Conservation (phyloP, 2,888 invertebrate genomes). For the Parelbella ahira region DNA sequence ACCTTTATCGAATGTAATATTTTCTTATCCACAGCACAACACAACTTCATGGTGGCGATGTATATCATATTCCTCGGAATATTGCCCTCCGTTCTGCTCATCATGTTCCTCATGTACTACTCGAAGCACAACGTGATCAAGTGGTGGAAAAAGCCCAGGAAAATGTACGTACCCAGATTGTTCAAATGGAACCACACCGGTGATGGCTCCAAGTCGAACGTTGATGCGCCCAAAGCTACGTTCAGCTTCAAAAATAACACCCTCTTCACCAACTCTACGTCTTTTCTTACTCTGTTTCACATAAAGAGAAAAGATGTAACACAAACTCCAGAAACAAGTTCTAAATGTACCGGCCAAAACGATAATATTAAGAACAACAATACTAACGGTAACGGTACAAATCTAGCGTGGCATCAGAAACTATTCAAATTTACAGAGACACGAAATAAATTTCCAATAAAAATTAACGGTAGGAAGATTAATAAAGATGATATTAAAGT, state of each 20-base stretch:
- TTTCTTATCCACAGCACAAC: slow-evolving; percentile 85
- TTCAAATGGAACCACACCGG: slow-evolving; percentile 20
- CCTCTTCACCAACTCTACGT: slow-evolving; percentile 29
- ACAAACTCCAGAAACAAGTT: background rate
- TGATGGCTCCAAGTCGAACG: slow-evolving; percentile 14
- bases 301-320: slow-evolving; percentile 26
- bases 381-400: slow-evolving; percentile 23
- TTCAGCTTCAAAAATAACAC: slow-evolving; percentile 27
- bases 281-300: slow-evolving; percentile 29
- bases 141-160: slow-evolving; percentile 76
- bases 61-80: slow-evolving; percentile 94
- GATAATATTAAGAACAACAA: too few species aligned
- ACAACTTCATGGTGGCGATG: slow-evolving; percentile 89
- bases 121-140: slow-evolving; percentile 83
- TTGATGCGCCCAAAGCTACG: slow-evolving; percentile 28
- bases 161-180: slow-evolving; percentile 69
- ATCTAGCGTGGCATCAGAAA: slow-evolving; percentile 25
- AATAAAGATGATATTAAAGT: slow-evolving; percentile 62
- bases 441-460: slow-evolving; percentile 31
- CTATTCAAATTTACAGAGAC: slow-evolving; percentile 12
- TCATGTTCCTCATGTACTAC: slow-evolving; percentile 87
- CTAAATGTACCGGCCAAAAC: too few species aligned
- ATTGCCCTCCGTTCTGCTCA: slow-evolving; percentile 85
- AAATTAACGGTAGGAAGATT: slow-evolving; percentile 50
- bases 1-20: too few species aligned